Conservation (phyloP, 2,888 invertebrate genomes). For the Drosophila paranaensis region DNA sequence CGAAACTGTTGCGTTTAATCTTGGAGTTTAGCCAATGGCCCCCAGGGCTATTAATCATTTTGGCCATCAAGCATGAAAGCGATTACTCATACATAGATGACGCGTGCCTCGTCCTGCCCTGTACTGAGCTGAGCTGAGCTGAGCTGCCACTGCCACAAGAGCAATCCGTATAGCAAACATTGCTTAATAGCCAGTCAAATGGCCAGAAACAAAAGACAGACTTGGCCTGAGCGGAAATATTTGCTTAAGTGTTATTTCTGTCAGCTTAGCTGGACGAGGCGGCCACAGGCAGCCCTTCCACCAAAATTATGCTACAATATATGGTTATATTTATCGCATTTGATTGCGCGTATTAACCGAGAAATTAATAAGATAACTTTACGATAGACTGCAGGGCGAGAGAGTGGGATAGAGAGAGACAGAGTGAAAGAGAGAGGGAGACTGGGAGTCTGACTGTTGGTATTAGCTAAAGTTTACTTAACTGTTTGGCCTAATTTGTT, state of each 20-base stretch:
- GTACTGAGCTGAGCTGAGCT: too few relatives aligned
- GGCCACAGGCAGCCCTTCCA: background rate
- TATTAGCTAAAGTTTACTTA: slow-evolving; percentile 71
- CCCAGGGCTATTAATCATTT: slow-evolving; percentile 70
- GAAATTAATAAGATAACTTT: slow-evolving; percentile 80
- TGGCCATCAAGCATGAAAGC: slow-evolving; percentile 76
- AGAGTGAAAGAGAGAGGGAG: background rate
- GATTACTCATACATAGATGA: slow-evolving; percentile 77
- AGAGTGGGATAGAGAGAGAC: background rate
- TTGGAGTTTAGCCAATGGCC: slow-evolving; percentile 70
- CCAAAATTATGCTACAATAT: slow-evolving; percentile 76
- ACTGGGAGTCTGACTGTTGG: background rate
- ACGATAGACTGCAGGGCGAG: slow-evolving; percentile 2
- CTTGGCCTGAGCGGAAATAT: slow-evolving; percentile 55
- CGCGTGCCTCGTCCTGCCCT: slow-evolving; percentile 6
- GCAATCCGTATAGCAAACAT: slow-evolving; percentile 62
- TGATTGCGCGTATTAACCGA: slow-evolving; percentile 76
- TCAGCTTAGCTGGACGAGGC: slow-evolving; percentile 70
- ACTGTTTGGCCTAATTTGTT: slow-evolving; percentile 81
- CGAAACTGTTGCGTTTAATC: slow-evolving; percentile 77
- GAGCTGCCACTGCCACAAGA: background rate
- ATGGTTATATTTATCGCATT: slow-evolving; percentile 77
- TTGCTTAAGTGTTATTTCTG: slow-evolving; percentile 80
- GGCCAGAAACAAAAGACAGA: slow-evolving; percentile 53
- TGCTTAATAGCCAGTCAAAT: slow-evolving; percentile 68